Conservation (phyloP, 2,888 invertebrate genomes). For the Brachylomia viminalis region DNA sequence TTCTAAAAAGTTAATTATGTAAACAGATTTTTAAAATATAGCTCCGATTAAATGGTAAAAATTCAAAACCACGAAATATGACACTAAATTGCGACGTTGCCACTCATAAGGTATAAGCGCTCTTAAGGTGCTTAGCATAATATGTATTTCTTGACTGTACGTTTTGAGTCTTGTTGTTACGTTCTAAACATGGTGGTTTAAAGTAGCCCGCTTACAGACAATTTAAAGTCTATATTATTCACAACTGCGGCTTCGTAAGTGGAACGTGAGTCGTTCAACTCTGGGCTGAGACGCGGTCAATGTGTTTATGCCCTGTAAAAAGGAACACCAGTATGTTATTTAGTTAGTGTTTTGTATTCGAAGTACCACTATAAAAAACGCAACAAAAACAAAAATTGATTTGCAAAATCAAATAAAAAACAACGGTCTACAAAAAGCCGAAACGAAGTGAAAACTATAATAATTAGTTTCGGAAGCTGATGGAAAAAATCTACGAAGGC, state of each 20-base stretch:
- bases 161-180: slow-evolving; percentile 3
- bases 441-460: not conserved
- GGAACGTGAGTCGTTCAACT: slow-evolving; percentile 21
- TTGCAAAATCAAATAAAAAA: too few relatives aligned
- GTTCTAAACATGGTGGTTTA: slow-evolving; percentile 8
- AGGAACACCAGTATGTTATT: not conserved
- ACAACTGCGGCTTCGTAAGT: slow-evolving; percentile 19
- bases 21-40: too few relatives aligned
- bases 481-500: not conserved
- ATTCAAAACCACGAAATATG: too few relatives aligned
- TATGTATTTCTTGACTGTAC: not conserved
- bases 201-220: slow-evolving; percentile 33
- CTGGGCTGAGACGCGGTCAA: not conserved
- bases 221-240: slow-evolving; percentile 53
- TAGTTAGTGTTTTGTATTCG: too few relatives aligned
- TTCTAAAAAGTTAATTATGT: too few relatives aligned
- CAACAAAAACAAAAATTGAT: not conserved
- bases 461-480: not conserved
- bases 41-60: too few relatives aligned
- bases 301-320: slow-evolving; percentile 10
- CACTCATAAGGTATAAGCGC: too few relatives aligned
- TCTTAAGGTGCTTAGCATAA: not conserved
- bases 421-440: not conserved
- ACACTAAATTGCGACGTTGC: too few relatives aligned
- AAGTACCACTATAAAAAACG: not conserved